Evolutionary conservation across 2,797 vertebrate genomes (phyloP).

Genomic region (Lutjanus argentimaculatus): DNA sequence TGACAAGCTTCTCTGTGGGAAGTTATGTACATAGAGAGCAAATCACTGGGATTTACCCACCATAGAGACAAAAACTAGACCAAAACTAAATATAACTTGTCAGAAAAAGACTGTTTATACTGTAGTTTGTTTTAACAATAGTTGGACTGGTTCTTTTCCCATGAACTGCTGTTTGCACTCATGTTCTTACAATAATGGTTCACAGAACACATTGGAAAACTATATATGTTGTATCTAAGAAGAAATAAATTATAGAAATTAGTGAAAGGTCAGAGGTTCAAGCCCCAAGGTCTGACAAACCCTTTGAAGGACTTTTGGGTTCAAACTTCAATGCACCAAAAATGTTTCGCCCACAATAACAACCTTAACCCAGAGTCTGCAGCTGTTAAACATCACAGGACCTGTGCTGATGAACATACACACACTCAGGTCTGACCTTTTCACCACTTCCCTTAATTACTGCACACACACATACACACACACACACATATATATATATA

Average conservation of each 20-base stretch:
- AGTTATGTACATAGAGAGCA: slow-evolving; percentile 50
- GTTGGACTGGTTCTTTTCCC: slow-evolving; percentile 28
- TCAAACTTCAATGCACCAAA: background rate
- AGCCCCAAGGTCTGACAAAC: background rate
- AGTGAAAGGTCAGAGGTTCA: background rate
- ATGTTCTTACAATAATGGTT: background rate
- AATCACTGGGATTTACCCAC: slow-evolving; percentile 65
- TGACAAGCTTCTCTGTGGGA: slow-evolving; percentile 71
- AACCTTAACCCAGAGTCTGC: slow-evolving; percentile 21
- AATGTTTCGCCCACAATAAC: slow-evolving; percentile 28
- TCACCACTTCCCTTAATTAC: slow-evolving; percentile 77
- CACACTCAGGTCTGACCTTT: slow-evolving; percentile 63
- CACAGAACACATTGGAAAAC: slow-evolving; percentile 12
- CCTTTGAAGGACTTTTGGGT: background rate
- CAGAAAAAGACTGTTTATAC: slow-evolving; percentile 36
- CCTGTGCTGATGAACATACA: slow-evolving; percentile 22
- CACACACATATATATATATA: slow-evolving; percentile 36
- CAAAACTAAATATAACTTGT: slow-evolving; percentile 45
- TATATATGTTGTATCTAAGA: background rate
- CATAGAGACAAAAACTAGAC: slow-evolving; percentile 36
- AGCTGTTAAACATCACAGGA: slow-evolving; percentile 62
- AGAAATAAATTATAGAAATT: background rate
- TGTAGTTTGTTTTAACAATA: slow-evolving; percentile 49
- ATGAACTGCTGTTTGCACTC: slow-evolving; percentile 8
- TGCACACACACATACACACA: slow-evolving; percentile 24